phyloP scores from a whole-genome alignment of 2,113 vertebrate genomes.

The Diadophis punctatus region DNA sequence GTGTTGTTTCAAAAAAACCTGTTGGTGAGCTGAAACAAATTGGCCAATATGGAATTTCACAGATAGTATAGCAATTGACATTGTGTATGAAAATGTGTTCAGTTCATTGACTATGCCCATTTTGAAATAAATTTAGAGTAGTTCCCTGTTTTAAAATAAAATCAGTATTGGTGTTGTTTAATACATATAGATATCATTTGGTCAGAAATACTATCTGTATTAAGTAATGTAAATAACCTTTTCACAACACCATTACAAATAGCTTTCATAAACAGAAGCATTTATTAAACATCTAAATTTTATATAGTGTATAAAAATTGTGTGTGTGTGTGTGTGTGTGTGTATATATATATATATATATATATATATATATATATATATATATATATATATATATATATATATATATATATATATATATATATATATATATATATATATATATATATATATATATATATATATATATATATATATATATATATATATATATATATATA shows the following conservation, averaged over 20 bases:
- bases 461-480: too few species aligned
- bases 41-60: neutral
- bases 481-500: too few species aligned
- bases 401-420: too few species aligned
- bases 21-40: neutral
- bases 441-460: too few species aligned
- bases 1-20: neutral
- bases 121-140: neutral
- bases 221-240: neutral
- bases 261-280: neutral
- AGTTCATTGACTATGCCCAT: neutral
- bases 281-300: neutral
- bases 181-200: neutral
- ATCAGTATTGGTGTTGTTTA: neutral
- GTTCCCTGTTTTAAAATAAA: neutral
- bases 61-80: neutral
- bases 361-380: too few species aligned
- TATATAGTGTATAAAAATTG: too few species aligned
- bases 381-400: too few species aligned
- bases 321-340: too few species aligned
- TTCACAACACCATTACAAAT: neutral
- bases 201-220: neutral
- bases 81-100: neutral
- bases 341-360: too few species aligned
- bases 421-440: too few species aligned